Percentiles rank a stretch among this genome's conserved stretches.
Conservation (phyloP, 2,113 vertebrate genomes). For the Psittacus erithacus region DNA sequence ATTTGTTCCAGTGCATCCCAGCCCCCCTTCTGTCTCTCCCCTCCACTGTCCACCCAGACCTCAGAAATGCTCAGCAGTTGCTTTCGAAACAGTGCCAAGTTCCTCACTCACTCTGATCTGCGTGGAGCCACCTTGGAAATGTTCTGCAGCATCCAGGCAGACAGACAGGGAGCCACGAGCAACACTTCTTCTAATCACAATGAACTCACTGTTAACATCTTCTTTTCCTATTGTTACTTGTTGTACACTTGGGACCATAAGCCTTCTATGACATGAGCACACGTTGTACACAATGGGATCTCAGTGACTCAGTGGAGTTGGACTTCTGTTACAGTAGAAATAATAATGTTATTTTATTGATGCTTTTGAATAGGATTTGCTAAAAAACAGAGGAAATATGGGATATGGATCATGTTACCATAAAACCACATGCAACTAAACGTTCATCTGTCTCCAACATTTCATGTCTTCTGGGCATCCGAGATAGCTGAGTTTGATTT, state of each 20-base stretch:
- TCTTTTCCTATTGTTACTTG: neutral
- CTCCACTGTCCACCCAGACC: neutral
- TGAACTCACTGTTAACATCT: neutral
- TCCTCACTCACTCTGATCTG: neutral
- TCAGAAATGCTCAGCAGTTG: neutral
- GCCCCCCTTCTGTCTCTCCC: neutral
- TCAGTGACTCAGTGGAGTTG: neutral
- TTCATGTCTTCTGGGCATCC: conserved; percentile 71
- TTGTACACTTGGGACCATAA: neutral
- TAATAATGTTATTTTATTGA: conserved; percentile 47
- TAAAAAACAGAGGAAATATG: conserved; percentile 50
- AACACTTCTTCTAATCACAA: neutral
- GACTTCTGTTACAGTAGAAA: conserved; percentile 26
- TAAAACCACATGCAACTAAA: conserved; percentile 23
- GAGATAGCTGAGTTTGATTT: neutral
- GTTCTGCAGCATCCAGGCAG: neutral
- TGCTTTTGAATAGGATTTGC: conserved; percentile 47
- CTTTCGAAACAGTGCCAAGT: neutral
- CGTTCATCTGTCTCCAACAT: conserved; percentile 60
- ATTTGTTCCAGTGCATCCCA: neutral
- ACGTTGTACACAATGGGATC: neutral
- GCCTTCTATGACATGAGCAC: neutral
- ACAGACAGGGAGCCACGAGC: neutral
- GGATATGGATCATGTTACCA: conserved; percentile 40
- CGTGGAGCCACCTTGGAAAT: neutral